Percentiles rank a stretch among this genome's conserved stretches.
Conservation (phyloP, 2,113 vertebrate genomes). For the Gambusia affinis region DNA sequence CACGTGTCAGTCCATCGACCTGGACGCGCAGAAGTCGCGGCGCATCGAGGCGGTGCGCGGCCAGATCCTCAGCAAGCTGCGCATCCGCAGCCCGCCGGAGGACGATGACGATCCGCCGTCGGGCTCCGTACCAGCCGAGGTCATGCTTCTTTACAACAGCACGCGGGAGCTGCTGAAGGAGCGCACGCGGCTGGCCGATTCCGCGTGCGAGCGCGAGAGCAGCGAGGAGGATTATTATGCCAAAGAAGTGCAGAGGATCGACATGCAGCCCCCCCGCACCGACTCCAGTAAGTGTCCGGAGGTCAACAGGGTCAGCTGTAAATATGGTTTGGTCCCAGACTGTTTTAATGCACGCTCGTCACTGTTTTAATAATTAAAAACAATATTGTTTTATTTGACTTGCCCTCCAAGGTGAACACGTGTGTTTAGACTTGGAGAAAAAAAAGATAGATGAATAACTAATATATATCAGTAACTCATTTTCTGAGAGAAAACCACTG, state of each 20-base stretch:
- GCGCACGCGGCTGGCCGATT: conserved; percentile 79
- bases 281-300: conserved; percentile 75
- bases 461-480: no score
- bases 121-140: conserved; percentile 88
- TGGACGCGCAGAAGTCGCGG: conserved; percentile 97
- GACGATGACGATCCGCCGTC: conserved; percentile 74
- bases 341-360: no score
- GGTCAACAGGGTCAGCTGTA: background rate
- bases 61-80: conserved; percentile 98
- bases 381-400: background rate
- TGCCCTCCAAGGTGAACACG: background rate
- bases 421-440: no score
- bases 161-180: conserved; percentile 96
- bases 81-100: conserved; percentile 92
- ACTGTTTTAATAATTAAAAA: background rate
- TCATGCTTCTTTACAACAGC: conserved; percentile 98
- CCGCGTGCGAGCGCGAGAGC: conserved; percentile 92
- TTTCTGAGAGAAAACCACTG: no score
- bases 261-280: conserved; percentile 85
- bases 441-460: no score
- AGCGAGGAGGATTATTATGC: conserved; percentile 99
- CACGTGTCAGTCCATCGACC: conserved; percentile 95
- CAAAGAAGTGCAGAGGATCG: conserved; percentile 97
- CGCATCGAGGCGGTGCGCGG: conserved; percentile 98
- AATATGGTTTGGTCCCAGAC: background rate